These are phyloP conservation scores for Nasonia longicornis DNA, from an alignment of 1,140 invertebrate genomes.

Conservation along the genomic window DNA sequence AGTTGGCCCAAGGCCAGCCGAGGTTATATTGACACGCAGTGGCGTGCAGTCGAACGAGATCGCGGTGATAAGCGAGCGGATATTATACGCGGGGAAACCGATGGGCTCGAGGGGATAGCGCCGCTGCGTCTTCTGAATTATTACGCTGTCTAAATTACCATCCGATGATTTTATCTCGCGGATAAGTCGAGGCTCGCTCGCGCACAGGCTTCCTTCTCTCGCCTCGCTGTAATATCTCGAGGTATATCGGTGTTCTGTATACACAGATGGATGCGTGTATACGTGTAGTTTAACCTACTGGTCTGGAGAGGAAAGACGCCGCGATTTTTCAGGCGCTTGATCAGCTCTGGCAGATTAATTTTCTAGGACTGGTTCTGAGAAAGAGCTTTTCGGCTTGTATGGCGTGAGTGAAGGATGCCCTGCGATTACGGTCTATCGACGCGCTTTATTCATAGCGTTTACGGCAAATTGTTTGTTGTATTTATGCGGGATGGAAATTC, in stretches of 20 bases:
- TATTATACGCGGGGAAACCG: constrained; percentile 14
- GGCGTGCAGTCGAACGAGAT: background rate
- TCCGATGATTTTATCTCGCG: constrained; percentile 36
- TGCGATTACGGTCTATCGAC: background rate
- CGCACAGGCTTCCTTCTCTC: background rate
- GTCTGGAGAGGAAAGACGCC: background rate
- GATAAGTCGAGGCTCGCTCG: background rate
- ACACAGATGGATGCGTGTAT: background rate
- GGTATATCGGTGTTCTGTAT: background rate
- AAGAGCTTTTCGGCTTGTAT: background rate
- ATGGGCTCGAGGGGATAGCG: background rate
- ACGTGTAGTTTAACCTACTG: constrained; percentile 1
- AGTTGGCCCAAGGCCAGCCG: background rate
- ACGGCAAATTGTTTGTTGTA: background rate
- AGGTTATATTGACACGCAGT: constrained; percentile 5
- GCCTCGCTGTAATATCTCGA: background rate
- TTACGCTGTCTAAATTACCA: constrained; percentile 35
- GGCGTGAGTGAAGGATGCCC: background rate
- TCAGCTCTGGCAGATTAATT: constrained; percentile 20
- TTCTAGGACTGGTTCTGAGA: constrained; percentile 11
- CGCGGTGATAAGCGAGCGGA: background rate
- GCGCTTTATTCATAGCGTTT: too few species aligned
- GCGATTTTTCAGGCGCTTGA: constrained; percentile 13
- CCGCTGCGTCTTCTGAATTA: constrained; percentile 13
- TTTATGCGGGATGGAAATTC: background rate